phyloP scores from a whole-genome alignment of 2,888 invertebrate genomes.

The Mantis religiosa region DNA sequence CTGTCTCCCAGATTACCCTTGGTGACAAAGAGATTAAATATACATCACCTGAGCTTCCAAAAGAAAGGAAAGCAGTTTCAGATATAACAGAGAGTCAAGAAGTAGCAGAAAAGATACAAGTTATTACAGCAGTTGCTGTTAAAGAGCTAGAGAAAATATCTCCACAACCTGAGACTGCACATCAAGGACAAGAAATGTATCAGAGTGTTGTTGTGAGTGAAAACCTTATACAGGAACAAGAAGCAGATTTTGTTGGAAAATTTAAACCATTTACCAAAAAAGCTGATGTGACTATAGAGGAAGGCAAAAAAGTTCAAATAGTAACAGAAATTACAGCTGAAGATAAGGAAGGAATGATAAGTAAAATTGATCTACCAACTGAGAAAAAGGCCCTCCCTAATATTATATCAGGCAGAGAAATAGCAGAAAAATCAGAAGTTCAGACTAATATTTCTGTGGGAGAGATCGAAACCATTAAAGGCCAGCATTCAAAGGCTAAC shows the following conservation, averaged over 20 bases:
- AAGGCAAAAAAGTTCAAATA: constrained; percentile 37
- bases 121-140: constrained; percentile 11
- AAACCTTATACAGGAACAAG: constrained; percentile 40
- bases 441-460: constrained; percentile 39
- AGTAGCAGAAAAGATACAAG: constrained; percentile 28
- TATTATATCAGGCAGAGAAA: constrained; percentile 41
- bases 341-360: constrained; percentile 40
- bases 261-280: constrained; percentile 44
- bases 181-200: constrained; percentile 37
- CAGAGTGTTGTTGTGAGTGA: constrained; percentile 38
- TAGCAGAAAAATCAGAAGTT: constrained; percentile 44
- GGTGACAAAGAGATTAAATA: constrained; percentile 45
- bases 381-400: constrained; percentile 31
- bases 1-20: constrained; percentile 48
- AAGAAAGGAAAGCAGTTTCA: constrained; percentile 42
- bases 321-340: constrained; percentile 41
- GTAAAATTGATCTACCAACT: constrained; percentile 28
- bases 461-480: constrained; percentile 37
- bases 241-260: constrained; percentile 38
- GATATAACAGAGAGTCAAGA: constrained; percentile 39
- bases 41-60: constrained; percentile 39
- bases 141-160: constrained; percentile 30
- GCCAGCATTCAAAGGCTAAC: constrained; percentile 37
- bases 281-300: constrained; percentile 45
- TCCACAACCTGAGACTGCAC: constrained; percentile 35